Percentiles rank a stretch among this genome's conserved stretches.
Conservation (phyloP, 2,797 vertebrate genomes). For the Acanthopagrus latus region DNA sequence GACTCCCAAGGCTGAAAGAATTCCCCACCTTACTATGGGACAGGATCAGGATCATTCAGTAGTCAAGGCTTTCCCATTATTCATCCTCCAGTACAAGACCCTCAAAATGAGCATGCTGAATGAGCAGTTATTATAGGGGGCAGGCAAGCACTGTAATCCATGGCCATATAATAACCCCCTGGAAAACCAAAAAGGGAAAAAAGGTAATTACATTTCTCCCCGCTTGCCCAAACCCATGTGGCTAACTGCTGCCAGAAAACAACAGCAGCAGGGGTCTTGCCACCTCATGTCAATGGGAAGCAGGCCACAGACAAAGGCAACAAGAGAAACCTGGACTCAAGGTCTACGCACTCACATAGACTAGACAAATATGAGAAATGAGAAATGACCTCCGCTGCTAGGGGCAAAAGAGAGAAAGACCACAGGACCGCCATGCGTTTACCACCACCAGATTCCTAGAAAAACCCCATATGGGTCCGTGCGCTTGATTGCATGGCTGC, state of each 20-base stretch:
- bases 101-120: constrained; percentile 72
- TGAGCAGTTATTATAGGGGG: constrained; percentile 71
- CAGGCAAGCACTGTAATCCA: constrained; percentile 65
- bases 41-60: constrained; percentile 56
- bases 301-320: constrained; percentile 76
- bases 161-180: constrained; percentile 71
- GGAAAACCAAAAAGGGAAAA: constrained; percentile 66
- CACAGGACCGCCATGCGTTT: constrained; percentile 73
- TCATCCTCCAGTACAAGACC: constrained; percentile 61
- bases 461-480: constrained; percentile 75
- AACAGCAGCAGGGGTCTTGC: constrained; percentile 71
- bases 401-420: constrained; percentile 69
- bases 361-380: constrained; percentile 74
- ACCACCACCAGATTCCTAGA: constrained; percentile 78
- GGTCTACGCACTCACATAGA: constrained; percentile 57
- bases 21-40: constrained; percentile 33
- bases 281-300: constrained; percentile 77
- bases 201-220: constrained; percentile 66
- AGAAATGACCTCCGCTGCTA: constrained; percentile 73
- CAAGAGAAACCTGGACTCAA: constrained; percentile 61
- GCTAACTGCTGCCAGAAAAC: constrained; percentile 72
- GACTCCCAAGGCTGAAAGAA: constrained; percentile 32
- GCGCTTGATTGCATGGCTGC: constrained; percentile 83
- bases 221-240: constrained; percentile 64
- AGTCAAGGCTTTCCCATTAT: constrained; percentile 61